Percentiles rank a stretch among this genome's conserved stretches.
Evolutionary conservation across 2,797 vertebrate genomes (phyloP).

Genomic region (Alfaro cultratus): DNA sequence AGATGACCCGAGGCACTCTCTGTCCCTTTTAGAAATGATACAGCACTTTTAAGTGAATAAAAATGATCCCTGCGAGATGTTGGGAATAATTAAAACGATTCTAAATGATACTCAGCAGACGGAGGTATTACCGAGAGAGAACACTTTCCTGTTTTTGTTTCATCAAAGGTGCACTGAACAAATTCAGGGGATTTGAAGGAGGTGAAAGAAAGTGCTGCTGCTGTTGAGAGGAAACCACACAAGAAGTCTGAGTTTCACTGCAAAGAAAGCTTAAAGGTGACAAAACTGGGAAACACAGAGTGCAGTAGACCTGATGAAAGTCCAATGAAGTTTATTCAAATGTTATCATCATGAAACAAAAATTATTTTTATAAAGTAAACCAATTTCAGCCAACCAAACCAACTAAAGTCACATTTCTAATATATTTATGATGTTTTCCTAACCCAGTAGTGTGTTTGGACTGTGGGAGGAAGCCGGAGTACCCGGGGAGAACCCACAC

Average conservation of each 20-base stretch:
- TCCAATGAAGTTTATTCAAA: not conserved
- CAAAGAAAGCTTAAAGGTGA: not conserved
- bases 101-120: not conserved
- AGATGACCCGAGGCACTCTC: conserved; percentile 8
- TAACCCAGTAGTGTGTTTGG: not conserved
- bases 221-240: not conserved
- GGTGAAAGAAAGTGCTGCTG: not conserved
- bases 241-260: not conserved
- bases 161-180: not conserved
- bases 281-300: not conserved
- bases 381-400: no score
- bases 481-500: not conserved
- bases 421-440: not conserved
- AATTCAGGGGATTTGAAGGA: not conserved
- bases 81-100: conserved; percentile 5
- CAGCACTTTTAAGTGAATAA: conserved; percentile 12
- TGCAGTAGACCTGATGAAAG: not conserved
- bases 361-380: not conserved
- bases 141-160: not conserved
- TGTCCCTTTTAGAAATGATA: conserved; percentile 21
- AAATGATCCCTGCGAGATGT: conserved; percentile 18
- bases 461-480: not conserved
- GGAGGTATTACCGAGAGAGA: not conserved
- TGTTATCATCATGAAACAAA: not conserved
- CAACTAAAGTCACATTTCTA: no score